Evolutionary conservation across 2,113 vertebrate species (phyloP).

Genomic region (Pelusios castaneus): DNA sequence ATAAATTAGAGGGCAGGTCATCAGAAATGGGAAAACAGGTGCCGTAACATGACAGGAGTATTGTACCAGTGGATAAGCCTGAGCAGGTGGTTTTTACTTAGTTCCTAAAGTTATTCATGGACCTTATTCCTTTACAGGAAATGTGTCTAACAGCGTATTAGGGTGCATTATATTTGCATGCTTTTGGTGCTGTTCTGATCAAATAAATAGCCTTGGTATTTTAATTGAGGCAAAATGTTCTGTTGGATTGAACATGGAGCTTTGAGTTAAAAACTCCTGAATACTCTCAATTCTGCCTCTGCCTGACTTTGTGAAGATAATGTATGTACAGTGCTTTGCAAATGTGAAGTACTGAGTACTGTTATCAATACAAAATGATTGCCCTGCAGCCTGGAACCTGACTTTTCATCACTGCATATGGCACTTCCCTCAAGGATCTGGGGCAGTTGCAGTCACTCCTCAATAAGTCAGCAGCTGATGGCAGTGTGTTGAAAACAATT

Average conservation of each 20-base stretch:
- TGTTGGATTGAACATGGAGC: background rate
- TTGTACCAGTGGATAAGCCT: background rate
- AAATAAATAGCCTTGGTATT: background rate
- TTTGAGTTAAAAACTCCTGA: background rate
- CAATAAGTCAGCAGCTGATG: constrained; percentile 10
- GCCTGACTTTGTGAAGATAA: fast-evolving
- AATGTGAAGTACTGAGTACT: background rate
- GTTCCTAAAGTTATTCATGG: background rate
- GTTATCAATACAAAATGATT: background rate
- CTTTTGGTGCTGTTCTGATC: background rate
- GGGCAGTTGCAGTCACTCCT: constrained; percentile 36
- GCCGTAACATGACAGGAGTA: background rate
- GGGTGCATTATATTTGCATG: background rate
- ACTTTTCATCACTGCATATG: background rate
- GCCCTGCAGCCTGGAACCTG: fast-evolving
- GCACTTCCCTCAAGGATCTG: background rate
- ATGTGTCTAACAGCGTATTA: background rate
- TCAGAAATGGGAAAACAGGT: background rate
- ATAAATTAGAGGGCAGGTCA: background rate
- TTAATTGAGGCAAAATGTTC: background rate
- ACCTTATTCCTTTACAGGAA: background rate
- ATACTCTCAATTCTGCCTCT: background rate
- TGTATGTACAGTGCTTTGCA: background rate
- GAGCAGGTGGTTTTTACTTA: background rate
- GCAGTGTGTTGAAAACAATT: background rate